Evolutionary conservation across 2,888 invertebrate species (phyloP), one percentile per base, ranked within the genome.

Genomic region (Chrysolina haemoptera): DNA sequence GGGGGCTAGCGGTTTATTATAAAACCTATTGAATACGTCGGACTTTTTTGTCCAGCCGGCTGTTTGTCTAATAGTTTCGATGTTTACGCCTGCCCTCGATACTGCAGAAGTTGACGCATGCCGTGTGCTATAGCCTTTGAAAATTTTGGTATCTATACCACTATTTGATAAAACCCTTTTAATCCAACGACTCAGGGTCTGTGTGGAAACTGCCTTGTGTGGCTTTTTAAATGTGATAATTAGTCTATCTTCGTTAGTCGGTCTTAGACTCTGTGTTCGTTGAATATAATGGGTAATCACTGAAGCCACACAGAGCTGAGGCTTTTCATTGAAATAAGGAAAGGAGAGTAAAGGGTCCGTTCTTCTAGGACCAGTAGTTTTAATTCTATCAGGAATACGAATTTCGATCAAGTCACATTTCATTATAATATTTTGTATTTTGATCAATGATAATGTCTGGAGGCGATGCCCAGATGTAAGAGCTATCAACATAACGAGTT

Each of bases 141-240:
- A 59, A 16, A 6, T 62, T 48, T 14, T 8, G 8, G 41, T 66
- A 62, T 69, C 69, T 16, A 69, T 62, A 16, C 62, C 69, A 20
- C 65, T 65, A 55, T 71, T 66, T 22, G 46, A 11, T 10, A 71
- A 50, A 14, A 27, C 22, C 11, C 50, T 68, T 68, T 62, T 71
- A 9, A 71, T 22, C 82, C 79, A 82, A 1, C 80, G 69, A 69
- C 74, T 73, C 43, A 80, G 41, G 0, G 78, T 79, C 50, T 80
- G 80, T 1, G 68, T 71, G 27, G 75, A 46, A 1, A 76, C 79
- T n/a, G 43, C 18, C 65, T 73, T 74, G 59, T 79, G 64, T 11
- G 80, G 80, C 16, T 68, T 75, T 71, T 73, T 75, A 11, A 41
- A 62, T 8, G 71, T 73, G 22, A 70, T 43, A 40, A 67, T 53